Conservation (phyloP, 2,797 vertebrate species). For the Thunnus albacares region DNA sequence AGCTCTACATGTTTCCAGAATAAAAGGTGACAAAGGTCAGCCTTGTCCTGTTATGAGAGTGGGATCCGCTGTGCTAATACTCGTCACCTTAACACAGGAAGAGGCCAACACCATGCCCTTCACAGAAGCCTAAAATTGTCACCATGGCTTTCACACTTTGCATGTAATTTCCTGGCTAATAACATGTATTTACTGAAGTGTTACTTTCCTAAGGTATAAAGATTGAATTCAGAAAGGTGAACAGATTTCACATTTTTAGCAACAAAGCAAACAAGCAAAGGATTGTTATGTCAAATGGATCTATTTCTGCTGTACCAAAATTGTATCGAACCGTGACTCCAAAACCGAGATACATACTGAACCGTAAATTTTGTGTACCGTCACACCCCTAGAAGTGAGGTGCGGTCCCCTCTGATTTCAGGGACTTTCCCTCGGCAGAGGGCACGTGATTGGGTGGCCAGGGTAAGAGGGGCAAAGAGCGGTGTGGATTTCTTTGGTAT, state of each 20-base stretch:
- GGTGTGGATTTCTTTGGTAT: slow-evolving; percentile 84
- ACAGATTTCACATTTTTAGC: background rate
- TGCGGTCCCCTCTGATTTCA: slow-evolving; percentile 78
- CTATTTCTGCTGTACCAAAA: no score
- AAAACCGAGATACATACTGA: no score
- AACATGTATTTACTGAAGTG: background rate
- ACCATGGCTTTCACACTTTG: slow-evolving; percentile 6
- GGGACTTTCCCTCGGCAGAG: slow-evolving; percentile 83
- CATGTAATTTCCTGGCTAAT: slow-evolving; percentile 37
- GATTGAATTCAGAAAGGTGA: background rate
- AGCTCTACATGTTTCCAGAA: background rate
- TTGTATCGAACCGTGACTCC: no score
- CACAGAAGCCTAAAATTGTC: slow-evolving; percentile 49
- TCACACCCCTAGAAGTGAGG: slow-evolving; percentile 11
- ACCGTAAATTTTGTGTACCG: no score
- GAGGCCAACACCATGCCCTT: slow-evolving; percentile 59
- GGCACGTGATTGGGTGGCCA: slow-evolving; percentile 62
- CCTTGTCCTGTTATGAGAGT: slow-evolving; percentile 38
- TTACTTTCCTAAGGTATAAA: background rate
- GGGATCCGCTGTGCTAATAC: slow-evolving; percentile 59
- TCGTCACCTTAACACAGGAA: slow-evolving; percentile 72
- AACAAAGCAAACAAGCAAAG: background rate
- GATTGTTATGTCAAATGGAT: background rate
- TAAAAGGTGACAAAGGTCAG: slow-evolving; percentile 43
- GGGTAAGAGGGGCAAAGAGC: slow-evolving; percentile 49